Evolutionary conservation across 2,113 vertebrate species (phyloP).

Genomic region (Sapajus apella): DNA sequence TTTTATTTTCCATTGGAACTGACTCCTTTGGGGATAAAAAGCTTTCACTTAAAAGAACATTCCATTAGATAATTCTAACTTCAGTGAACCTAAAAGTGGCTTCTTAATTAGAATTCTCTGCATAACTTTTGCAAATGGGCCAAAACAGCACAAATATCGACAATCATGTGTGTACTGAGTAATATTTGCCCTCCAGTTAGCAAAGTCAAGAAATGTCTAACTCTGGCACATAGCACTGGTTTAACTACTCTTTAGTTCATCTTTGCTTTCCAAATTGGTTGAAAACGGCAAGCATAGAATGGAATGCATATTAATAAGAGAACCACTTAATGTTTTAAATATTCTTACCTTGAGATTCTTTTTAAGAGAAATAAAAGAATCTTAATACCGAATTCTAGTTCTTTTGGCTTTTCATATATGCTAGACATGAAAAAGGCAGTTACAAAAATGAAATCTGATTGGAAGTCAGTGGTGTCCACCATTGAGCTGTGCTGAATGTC

Average conservation of each 20-base stretch:
- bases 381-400: background rate
- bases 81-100: slow-evolving; percentile 29
- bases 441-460: background rate
- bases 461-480: background rate
- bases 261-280: slow-evolving; percentile 3
- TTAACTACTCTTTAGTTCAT: background rate
- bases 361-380: background rate
- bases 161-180: background rate
- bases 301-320: background rate
- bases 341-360: slow-evolving; percentile 47
- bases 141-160: background rate
- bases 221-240: background rate
- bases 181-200: background rate
- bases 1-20: slow-evolving; percentile 25
- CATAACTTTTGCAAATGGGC: background rate
- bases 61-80: slow-evolving; percentile 32
- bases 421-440: slow-evolving; percentile 18
- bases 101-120: slow-evolving; percentile 33
- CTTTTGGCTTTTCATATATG: background rate
- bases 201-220: background rate
- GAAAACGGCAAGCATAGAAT: slow-evolving; percentile 10
- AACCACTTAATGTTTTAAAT: slow-evolving; percentile 44
- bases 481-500: background rate
- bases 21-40: slow-evolving; percentile 9
- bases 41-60: slow-evolving; percentile 51